Evolutionary conservation across 2,113 vertebrate species (phyloP).

Genomic region (Dicaeum eximium): DNA sequence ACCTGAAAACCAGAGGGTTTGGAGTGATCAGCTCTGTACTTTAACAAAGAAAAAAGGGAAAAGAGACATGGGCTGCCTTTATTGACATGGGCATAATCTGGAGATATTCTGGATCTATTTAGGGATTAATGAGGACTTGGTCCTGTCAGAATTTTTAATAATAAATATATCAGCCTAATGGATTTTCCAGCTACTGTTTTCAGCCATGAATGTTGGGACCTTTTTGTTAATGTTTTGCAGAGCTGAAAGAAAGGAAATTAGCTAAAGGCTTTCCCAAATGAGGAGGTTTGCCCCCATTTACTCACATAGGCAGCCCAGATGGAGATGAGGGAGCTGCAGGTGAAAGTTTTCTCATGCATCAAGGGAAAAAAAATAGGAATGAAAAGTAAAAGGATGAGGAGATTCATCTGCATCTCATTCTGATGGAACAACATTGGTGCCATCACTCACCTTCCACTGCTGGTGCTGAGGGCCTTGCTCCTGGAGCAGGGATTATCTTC

Average conservation of each 20-base stretch:
- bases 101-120: background rate
- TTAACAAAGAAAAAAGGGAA: background rate
- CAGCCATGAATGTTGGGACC: background rate
- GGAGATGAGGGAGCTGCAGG: background rate
- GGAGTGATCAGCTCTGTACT: background rate
- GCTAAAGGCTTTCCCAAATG: background rate
- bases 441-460: background rate
- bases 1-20: background rate
- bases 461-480: background rate
- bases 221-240: constrained; percentile 31
- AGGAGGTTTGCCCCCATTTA: background rate
- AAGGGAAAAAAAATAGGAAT: background rate
- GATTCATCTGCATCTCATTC: background rate
- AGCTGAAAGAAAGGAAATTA: background rate
- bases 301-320: background rate
- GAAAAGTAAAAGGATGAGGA: background rate
- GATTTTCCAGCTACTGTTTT: constrained; percentile 39
- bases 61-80: background rate
- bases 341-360: background rate
- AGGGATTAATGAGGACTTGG: background rate
- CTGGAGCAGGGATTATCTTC: background rate
- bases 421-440: background rate
- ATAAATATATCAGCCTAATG: background rate
- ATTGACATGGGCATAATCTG: background rate
- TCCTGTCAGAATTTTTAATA: background rate